Evolutionary conservation across 1,140 invertebrate genomes (phyloP).

Genomic region (Nilaparvata lugens): DNA sequence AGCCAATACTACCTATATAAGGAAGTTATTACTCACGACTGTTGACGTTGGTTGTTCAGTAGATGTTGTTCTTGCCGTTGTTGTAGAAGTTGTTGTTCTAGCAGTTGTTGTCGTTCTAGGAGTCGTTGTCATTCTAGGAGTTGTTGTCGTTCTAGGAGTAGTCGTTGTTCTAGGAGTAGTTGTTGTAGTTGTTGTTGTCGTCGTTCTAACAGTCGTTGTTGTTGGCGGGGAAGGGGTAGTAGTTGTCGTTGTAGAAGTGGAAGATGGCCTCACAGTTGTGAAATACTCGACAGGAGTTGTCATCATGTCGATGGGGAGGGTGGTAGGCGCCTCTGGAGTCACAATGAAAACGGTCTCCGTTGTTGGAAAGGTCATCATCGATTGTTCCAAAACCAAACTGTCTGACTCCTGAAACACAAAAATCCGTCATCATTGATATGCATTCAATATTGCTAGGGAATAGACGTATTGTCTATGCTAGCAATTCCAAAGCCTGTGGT

Average conservation of each 20-base stretch:
- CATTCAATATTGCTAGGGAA: too few relatives aligned
- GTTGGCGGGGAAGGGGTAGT: not conserved
- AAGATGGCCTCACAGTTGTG: not conserved
- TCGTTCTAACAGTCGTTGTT: conserved; percentile 9
- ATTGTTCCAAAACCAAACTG: not conserved
- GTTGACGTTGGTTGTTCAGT: too few relatives aligned
- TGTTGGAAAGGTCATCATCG: not conserved
- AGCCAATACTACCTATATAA: too few relatives aligned
- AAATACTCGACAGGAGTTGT: not conserved
- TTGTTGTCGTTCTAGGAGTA: not conserved
- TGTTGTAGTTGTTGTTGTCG: not conserved
- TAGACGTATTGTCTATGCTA: too few relatives aligned
- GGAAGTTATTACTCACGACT: too few relatives aligned
- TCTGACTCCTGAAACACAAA: not conserved
- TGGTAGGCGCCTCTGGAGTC: not conserved
- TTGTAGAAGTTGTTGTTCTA: conserved; percentile 11
- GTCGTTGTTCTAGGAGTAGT: conserved; percentile 5
- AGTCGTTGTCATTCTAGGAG: conserved; percentile 4
- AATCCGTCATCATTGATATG: too few relatives aligned
- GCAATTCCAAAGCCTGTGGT: too few relatives aligned
- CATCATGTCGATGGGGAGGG: not conserved
- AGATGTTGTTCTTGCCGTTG: conserved; percentile 8
- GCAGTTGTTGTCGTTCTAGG: conserved; percentile 7
- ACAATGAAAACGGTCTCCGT: not conserved
- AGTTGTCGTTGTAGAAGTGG: conserved; percentile 5